These are phyloP conservation scores for Colaptes auratus DNA, from an alignment of 2,113 vertebrate genomes.

Conservation along the genomic window DNA sequence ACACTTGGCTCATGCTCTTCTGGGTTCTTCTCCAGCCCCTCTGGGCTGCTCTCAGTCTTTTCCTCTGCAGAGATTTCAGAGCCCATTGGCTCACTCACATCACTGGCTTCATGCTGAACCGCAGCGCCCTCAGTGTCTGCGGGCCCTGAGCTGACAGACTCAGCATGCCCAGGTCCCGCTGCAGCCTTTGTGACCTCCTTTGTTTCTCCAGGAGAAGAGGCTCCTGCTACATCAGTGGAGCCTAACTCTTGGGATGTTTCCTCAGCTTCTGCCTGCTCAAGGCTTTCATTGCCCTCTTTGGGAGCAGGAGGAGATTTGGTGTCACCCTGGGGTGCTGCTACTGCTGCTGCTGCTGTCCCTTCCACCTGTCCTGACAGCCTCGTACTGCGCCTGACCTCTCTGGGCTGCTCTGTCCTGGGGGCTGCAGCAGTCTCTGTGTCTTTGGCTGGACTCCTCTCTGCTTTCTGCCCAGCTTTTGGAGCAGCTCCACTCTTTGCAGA, in stretches of 20 bases:
- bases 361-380: constrained; percentile 59
- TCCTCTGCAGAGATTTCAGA: constrained; percentile 28
- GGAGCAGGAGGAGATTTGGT: constrained; percentile 56
- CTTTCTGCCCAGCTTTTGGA: constrained; percentile 73
- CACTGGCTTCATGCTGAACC: constrained; percentile 35
- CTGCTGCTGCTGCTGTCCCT: not conserved
- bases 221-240: constrained; percentile 32
- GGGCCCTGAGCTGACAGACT: constrained; percentile 48
- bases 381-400: constrained; percentile 67
- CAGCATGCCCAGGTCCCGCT: constrained; percentile 5
- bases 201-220: constrained; percentile 55
- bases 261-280: constrained; percentile 27
- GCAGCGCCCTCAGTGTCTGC: constrained; percentile 48
- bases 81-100: constrained; percentile 22
- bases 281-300: constrained; percentile 49
- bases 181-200: constrained; percentile 38
- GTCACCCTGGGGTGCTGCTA: constrained; percentile 35
- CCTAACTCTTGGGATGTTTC: constrained; percentile 50
- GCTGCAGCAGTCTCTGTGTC: constrained; percentile 62
- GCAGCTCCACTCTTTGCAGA: constrained; percentile 71
- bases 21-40: constrained; percentile 36
- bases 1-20: constrained; percentile 30
- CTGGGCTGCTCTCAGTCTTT: constrained; percentile 60
- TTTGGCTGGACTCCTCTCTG: constrained; percentile 75
- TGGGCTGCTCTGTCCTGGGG: constrained; percentile 60